Evolutionary conservation across 2,797 vertebrate genomes (phyloP).

Genomic region (Bradypodion pumilum): DNA sequence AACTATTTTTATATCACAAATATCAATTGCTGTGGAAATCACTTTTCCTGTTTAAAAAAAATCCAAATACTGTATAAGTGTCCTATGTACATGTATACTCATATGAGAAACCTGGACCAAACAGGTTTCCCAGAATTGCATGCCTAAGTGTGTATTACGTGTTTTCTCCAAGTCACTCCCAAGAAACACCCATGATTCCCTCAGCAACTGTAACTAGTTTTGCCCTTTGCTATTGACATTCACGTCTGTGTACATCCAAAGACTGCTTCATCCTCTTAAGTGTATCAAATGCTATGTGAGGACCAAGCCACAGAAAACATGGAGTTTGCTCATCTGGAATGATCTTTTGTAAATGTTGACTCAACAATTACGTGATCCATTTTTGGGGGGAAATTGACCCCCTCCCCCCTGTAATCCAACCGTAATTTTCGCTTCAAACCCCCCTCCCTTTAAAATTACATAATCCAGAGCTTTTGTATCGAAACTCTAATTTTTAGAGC

Average conservation of each 20-base stretch:
- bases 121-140: not conserved
- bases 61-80: not conserved
- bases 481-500: no score
- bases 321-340: not conserved
- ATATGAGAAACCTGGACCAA: not conserved
- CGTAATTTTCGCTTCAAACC: no score
- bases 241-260: not conserved
- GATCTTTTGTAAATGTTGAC: no score
- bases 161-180: not conserved
- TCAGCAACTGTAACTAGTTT: not conserved
- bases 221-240: not conserved
- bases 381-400: no score
- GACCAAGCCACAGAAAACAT: not conserved
- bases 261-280: no score
- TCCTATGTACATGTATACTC: not conserved
- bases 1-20: not conserved
- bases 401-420: no score
- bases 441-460: no score
- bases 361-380: no score
- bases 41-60: not conserved
- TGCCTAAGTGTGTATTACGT: not conserved
- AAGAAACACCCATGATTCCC: not conserved
- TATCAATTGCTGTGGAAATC: not conserved
- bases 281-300: constrained; percentile 6
- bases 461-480: no score